Evolutionary conservation across 2,888 invertebrate genomes (phyloP).

Genomic region (Lobophora halterata): DNA sequence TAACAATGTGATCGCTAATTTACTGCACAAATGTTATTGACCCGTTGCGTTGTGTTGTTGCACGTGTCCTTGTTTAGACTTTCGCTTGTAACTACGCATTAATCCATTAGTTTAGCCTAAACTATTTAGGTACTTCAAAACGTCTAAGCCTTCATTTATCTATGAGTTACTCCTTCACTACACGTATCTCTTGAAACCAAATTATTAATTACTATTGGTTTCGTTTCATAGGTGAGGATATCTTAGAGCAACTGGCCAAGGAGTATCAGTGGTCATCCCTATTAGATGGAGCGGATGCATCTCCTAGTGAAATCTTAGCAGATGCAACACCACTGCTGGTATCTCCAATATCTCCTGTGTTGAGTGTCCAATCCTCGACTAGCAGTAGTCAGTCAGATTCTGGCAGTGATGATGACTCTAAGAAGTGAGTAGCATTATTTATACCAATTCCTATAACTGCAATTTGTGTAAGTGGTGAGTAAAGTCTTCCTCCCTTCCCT

Average conservation of each 20-base stretch:
- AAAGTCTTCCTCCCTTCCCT: no score
- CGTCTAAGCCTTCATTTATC: no score
- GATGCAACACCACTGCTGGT: constrained; percentile 66
- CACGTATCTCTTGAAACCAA: no score
- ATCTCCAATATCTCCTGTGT: constrained; percentile 62
- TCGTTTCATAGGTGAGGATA: constrained; percentile 57
- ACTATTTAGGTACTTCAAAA: no score
- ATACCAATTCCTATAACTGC: not conserved
- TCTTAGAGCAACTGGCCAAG: constrained; percentile 64
- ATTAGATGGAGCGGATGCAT: constrained; percentile 67
- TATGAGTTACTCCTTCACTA: no score
- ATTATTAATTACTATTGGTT: constrained; percentile 22
- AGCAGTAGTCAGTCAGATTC: constrained; percentile 70
- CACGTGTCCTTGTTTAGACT: constrained; percentile 52
- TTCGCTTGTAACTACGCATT: constrained; percentile 37
- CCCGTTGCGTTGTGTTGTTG: constrained; percentile 42
- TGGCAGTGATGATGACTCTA: constrained; percentile 74
- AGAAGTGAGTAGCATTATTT: constrained; percentile 49
- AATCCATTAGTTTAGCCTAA: no score
- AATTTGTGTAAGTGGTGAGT: no score
- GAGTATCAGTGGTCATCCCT: constrained; percentile 71
- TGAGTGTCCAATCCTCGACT: constrained; percentile 63
- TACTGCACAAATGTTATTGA: constrained; percentile 45
- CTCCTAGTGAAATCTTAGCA: constrained; percentile 74
- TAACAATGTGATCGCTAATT: constrained; percentile 45